Evolutionary conservation across 2,888 invertebrate genomes (phyloP).

Genomic region (Sipha maydis): DNA sequence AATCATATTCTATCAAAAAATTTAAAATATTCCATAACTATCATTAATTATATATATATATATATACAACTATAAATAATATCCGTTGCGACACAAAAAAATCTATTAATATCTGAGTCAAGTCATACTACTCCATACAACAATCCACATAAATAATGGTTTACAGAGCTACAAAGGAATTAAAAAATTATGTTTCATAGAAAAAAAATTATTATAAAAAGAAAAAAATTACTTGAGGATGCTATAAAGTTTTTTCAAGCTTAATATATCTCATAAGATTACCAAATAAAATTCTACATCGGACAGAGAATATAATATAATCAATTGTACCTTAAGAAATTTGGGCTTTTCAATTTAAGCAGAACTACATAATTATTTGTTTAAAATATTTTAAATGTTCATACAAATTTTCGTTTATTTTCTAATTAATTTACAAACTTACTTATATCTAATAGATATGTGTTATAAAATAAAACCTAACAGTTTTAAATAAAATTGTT

Average conservation of each 20-base stretch:
- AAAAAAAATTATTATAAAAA: slow-evolving; percentile 83
- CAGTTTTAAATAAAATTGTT: no score
- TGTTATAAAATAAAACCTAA: no score
- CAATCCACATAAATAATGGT: slow-evolving; percentile 83
- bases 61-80: slow-evolving; percentile 48
- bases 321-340: slow-evolving; percentile 76
- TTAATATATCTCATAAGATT: slow-evolving; percentile 89
- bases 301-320: slow-evolving; percentile 87
- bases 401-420: no score
- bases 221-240: slow-evolving; percentile 76
- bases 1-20: slow-evolving; percentile 49
- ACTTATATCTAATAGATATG: no score
- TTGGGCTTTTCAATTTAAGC: slow-evolving; percentile 12
- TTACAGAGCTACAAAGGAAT: slow-evolving; percentile 76
- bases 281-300: slow-evolving; percentile 89
- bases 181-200: slow-evolving; percentile 73
- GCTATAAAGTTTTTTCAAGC: slow-evolving; percentile 89
- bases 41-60: slow-evolving; percentile 25
- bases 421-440: no score
- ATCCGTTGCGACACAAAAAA: slow-evolving; percentile 37
- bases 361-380: background rate
- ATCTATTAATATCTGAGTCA: slow-evolving; percentile 27
- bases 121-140: slow-evolving; percentile 63
- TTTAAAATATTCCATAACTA: slow-evolving; percentile 17
- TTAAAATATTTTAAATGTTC: slow-evolving; percentile 1